phyloP scores from a whole-genome alignment of 2,888 invertebrate genomes.

The Horisme vitalbata region DNA sequence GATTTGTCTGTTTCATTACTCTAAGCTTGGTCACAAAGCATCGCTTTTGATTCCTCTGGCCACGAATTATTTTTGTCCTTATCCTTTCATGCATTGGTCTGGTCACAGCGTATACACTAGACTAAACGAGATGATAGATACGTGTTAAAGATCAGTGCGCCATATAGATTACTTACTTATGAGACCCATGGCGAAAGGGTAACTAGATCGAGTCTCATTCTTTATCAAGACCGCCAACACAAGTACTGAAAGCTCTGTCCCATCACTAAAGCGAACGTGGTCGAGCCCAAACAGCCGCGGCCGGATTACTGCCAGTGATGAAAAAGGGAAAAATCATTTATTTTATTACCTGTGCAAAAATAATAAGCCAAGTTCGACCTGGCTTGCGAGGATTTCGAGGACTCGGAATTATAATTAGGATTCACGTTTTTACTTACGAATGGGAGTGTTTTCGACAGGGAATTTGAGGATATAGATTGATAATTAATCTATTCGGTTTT shows the following conservation, averaged over 20 bases:
- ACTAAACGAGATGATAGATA: too few relatives aligned
- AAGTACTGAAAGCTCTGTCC: constrained; percentile 18
- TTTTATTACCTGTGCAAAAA: constrained; percentile 65
- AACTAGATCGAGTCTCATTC: too few relatives aligned
- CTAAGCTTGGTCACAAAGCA: too few relatives aligned
- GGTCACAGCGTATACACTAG: too few relatives aligned
- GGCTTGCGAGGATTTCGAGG: constrained; percentile 41
- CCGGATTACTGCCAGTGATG: constrained; percentile 47
- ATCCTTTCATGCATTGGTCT: too few relatives aligned
- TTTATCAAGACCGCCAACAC: constrained; percentile 5
- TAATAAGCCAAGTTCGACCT: constrained; percentile 52
- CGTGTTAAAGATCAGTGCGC: too few relatives aligned
- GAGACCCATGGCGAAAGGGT: too few relatives aligned
- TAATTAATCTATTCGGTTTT: too few relatives aligned
- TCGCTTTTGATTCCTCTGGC: too few relatives aligned
- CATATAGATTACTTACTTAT: too few relatives aligned
- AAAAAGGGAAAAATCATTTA: constrained; percentile 66
- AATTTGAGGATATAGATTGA: constrained; percentile 4
- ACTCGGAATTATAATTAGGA: constrained; percentile 49
- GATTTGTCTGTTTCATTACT: too few relatives aligned
- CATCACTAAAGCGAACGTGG: constrained; percentile 38
- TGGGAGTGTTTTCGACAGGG: constrained; percentile 6
- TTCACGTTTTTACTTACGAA: constrained; percentile 24
- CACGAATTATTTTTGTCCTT: too few relatives aligned
- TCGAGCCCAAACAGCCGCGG: constrained; percentile 33